phyloP scores from a whole-genome alignment of 1,140 invertebrate species.

The Cydia fagiglandana region DNA sequence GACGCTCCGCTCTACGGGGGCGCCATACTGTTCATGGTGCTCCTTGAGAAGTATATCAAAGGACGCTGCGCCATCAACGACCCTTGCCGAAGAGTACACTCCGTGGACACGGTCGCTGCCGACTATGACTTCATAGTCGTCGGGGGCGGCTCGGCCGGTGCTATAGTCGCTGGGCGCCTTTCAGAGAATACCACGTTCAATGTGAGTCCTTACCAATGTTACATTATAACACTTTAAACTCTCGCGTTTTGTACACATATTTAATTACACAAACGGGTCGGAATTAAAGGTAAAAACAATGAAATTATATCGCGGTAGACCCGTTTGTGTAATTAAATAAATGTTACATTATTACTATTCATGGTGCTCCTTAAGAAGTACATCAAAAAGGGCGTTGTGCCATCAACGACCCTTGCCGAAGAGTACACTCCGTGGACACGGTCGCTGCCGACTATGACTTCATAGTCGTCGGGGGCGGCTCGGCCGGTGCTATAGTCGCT shows the following conservation, averaged over 20 bases:
- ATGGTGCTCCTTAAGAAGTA: slow-evolving; percentile 81
- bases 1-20: slow-evolving; percentile 83
- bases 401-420: slow-evolving; percentile 66
- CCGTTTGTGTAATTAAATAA: too few species aligned
- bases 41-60: slow-evolving; percentile 84
- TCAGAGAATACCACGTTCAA: slow-evolving; percentile 40
- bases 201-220: background rate
- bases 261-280: too few species aligned
- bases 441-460: slow-evolving; percentile 48
- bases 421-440: slow-evolving; percentile 36
- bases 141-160: slow-evolving; percentile 51
- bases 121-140: slow-evolving; percentile 59
- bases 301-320: too few species aligned
- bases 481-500: slow-evolving; percentile 55
- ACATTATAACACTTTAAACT: too few species aligned
- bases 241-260: too few species aligned
- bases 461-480: slow-evolving; percentile 54
- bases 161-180: slow-evolving; percentile 54
- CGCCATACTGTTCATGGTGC: slow-evolving; percentile 56
- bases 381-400: slow-evolving; percentile 87
- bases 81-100: slow-evolving; percentile 44
- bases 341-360: too few species aligned
- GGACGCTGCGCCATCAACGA: slow-evolving; percentile 85
- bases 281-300: too few species aligned
- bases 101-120: slow-evolving; percentile 28